A percentile compares a stretch with the other conserved stretches of the same genome.
These are phyloP conservation scores for Philonicus albiceps DNA, from an alignment of 2,888 invertebrate species.

Conservation along the genomic window DNA sequence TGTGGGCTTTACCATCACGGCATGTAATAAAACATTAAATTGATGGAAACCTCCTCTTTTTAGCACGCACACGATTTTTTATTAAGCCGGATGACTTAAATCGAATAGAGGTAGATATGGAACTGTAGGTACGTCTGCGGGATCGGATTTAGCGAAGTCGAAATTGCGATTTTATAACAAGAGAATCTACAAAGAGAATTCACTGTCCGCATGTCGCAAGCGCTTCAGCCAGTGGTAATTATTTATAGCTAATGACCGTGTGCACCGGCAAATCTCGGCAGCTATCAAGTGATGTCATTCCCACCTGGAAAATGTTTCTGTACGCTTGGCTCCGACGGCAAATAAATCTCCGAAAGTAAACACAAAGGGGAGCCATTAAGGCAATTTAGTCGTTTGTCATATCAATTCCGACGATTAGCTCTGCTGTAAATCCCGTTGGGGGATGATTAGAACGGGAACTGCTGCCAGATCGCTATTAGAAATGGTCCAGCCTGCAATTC, in stretches of 20 bases:
- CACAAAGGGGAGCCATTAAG: background rate
- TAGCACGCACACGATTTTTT: background rate
- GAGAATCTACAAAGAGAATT: background rate
- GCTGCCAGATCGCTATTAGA: background rate
- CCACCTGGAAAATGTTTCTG: background rate
- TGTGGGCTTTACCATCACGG: no score
- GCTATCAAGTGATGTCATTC: background rate
- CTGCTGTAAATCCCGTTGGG: background rate
- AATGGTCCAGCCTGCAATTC: background rate
- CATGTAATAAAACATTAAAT: no score
- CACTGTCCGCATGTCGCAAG: background rate
- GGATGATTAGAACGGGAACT: background rate
- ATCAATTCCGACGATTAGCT: background rate
- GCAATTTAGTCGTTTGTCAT: background rate
- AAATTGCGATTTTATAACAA: background rate
- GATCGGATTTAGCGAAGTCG: background rate
- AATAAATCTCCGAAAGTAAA: background rate
- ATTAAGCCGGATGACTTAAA: background rate
- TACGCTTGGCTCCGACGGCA: background rate
- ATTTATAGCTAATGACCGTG: background rate
- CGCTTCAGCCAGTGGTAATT: background rate
- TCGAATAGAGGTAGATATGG: background rate
- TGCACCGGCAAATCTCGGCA: background rate
- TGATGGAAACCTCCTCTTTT: no score
- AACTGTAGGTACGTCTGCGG: background rate